Evolutionary conservation across 1,140 invertebrate species (phyloP), one percentile per base, ranked within the genome.

Genomic region (Bombus polaris): DNA sequence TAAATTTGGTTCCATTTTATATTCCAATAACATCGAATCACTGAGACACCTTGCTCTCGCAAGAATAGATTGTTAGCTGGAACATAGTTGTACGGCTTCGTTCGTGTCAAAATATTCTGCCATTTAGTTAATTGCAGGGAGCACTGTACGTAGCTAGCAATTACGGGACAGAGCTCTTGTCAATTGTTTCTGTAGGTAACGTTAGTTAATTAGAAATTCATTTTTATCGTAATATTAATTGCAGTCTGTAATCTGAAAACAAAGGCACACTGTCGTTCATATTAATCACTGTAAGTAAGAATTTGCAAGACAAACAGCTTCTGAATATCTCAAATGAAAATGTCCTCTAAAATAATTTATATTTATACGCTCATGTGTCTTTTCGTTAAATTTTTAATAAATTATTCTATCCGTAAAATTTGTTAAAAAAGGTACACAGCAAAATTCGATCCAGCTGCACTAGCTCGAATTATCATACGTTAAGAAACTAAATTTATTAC

Each of bases 381-480:
- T 28, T 10, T 25, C 25, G 9, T 25, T 10, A 15, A n/a, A 65
- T 32, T 65, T 15, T 13, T 13, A n/a, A n/a, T 1, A 1, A 65
- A 65, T 65, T n/a, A 32, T n/a, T 65, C n/a, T 65, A 12, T 65
- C 12, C 28, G 62, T n/a, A n/a, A 65, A 15, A 65, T n/a, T 32
- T 15, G 0, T 0, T n/a, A n/a, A n/a, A n/a, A n/a, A 32, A 32
- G 1, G 8, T 22, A 22, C 18, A 22, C 1, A 22, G 18, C 0
- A 22, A 53, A 53, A 53, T 2, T 22, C 18, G 47, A 53, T 53
- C 47, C 18, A 8, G 6, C 47, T 2, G 18, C 47, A 15, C 1
- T 6, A 53, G 18, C 18, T 53, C 0, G 5, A 53, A 53, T 53
- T 53, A 6, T 53, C 47, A 6, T 47, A 47, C 15, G 47, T 18